A percentile compares a stretch with the other conserved stretches of the same genome.
These are phyloP conservation scores for Athene noctua DNA, from an alignment of 2,113 vertebrate genomes.

Conservation along the genomic window DNA sequence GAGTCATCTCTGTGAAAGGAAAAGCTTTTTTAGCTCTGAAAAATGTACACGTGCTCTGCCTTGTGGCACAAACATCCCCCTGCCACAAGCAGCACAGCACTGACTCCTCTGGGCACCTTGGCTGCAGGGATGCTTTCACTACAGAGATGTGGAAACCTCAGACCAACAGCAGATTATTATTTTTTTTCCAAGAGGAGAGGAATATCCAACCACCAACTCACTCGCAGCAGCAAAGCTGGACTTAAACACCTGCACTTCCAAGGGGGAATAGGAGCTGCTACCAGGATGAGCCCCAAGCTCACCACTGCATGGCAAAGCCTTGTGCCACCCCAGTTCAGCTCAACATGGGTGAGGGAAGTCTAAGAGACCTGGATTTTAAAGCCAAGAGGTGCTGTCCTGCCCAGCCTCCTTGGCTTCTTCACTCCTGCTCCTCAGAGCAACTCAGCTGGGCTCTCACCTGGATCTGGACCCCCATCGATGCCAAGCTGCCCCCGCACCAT, in stretches of 20 bases:
- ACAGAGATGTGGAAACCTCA: neutral
- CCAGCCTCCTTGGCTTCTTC: neutral
- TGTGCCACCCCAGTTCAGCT: neutral
- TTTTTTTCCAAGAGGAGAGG: neutral
- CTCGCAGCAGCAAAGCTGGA: neutral
- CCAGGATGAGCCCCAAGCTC: neutral
- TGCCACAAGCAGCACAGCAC: fast-evolving
- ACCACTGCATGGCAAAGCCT: fast-evolving
- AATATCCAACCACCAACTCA: neutral
- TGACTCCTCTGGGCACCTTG: fast-evolving
- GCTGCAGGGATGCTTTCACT: neutral
- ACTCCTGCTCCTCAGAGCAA: fast-evolving
- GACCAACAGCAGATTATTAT: neutral
- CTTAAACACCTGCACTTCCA: neutral
- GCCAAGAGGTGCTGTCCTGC: neutral
- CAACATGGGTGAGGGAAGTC: neutral
- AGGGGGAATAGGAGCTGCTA: neutral
- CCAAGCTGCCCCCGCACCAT: neutral
- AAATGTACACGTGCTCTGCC: fast-evolving
- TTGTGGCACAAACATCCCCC: neutral
- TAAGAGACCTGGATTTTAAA: neutral
- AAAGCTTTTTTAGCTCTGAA: neutral
- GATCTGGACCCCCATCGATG: fast-evolving
- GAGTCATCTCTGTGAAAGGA: neutral
- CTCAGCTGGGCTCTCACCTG: fast-evolving